Conservation (phyloP, 2,888 invertebrate species). For the Cryptocephalus moraei region DNA sequence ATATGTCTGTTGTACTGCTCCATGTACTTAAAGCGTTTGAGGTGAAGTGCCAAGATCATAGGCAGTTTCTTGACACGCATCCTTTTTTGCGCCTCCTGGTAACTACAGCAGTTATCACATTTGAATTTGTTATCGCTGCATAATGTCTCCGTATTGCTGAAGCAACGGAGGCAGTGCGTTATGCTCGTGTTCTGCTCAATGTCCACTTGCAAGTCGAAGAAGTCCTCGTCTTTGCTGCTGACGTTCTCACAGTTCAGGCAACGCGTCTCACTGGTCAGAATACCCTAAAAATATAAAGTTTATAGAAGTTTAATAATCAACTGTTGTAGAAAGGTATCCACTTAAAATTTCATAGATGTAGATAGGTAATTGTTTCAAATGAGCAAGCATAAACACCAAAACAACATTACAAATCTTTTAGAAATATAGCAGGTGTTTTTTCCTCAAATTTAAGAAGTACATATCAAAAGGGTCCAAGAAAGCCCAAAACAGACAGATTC, state of each 20-base stretch:
- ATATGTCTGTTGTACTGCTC: constrained; percentile 98
- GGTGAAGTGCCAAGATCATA: constrained; percentile 92
- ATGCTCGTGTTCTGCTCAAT: constrained; percentile 99
- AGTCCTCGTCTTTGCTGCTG: constrained; percentile 98
- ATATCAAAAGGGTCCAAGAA: too few relatives aligned
- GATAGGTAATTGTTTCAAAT: too few relatives aligned
- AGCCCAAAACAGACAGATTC: too few relatives aligned
- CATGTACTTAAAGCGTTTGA: constrained; percentile 96
- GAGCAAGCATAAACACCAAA: too few relatives aligned
- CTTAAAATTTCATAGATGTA: too few relatives aligned
- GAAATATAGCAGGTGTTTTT: too few relatives aligned
- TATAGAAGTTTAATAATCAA: too few relatives aligned
- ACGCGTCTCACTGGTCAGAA: constrained; percentile 95
- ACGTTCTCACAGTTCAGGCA: constrained; percentile 99
- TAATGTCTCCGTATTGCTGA: constrained; percentile 96
- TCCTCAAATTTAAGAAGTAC: too few relatives aligned
- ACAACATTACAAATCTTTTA: too few relatives aligned
- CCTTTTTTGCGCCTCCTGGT: constrained; percentile 97
- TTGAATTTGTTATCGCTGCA: constrained; percentile 99
- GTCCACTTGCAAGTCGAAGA: constrained; percentile 97
- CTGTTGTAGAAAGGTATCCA: too few relatives aligned
- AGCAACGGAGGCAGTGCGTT: constrained; percentile 94
- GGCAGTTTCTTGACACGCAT: constrained; percentile 99
- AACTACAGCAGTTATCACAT: constrained; percentile 98
- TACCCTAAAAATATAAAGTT: constrained; percentile 48